These are phyloP conservation scores for Orthosia cruda DNA, from an alignment of 2,888 invertebrate genomes.

Conservation along the genomic window DNA sequence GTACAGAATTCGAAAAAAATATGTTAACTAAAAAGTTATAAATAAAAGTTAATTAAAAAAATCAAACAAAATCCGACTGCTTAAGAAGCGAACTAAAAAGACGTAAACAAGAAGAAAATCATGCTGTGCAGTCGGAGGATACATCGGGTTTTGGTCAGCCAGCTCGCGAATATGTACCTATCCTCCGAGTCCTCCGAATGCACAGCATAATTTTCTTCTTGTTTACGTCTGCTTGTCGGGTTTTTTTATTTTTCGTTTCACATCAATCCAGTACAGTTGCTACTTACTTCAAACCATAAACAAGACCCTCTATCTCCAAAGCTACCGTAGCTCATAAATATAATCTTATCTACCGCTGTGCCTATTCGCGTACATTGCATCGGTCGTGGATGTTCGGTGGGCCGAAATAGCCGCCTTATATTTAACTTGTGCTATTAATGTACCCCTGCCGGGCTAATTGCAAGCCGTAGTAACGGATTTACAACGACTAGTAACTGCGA, in stretches of 20 bases:
- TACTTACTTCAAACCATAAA: neutral
- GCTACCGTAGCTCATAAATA: neutral
- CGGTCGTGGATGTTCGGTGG: slow-evolving; percentile 38
- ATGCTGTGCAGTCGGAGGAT: neutral
- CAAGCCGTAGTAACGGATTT: slow-evolving; percentile 60
- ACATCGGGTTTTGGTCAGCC: too few relatives aligned
- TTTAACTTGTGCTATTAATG: slow-evolving; percentile 64
- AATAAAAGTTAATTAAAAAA: too few relatives aligned
- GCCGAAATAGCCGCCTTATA: slow-evolving; percentile 63
- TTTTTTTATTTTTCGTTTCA: neutral
- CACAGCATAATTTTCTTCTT: too few relatives aligned
- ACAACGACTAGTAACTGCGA: slow-evolving; percentile 48
- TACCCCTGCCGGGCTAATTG: slow-evolving; percentile 54
- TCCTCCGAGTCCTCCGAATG: too few relatives aligned
- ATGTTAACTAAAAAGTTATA: too few relatives aligned
- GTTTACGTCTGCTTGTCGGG: too few relatives aligned
- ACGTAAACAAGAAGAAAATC: too few relatives aligned
- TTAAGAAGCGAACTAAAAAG: too few relatives aligned
- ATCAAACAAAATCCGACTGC: too few relatives aligned
- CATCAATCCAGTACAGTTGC: neutral
- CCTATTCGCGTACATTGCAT: slow-evolving; percentile 47
- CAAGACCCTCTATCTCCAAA: neutral
- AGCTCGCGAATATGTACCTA: too few relatives aligned
- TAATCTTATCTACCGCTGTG: slow-evolving; percentile 12
- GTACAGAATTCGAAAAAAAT: too few relatives aligned